A percentile compares a stretch with the other conserved stretches of the same genome.
phyloP scores from a whole-genome alignment of 2,113 vertebrate genomes.

The Psittacus erithacus region DNA sequence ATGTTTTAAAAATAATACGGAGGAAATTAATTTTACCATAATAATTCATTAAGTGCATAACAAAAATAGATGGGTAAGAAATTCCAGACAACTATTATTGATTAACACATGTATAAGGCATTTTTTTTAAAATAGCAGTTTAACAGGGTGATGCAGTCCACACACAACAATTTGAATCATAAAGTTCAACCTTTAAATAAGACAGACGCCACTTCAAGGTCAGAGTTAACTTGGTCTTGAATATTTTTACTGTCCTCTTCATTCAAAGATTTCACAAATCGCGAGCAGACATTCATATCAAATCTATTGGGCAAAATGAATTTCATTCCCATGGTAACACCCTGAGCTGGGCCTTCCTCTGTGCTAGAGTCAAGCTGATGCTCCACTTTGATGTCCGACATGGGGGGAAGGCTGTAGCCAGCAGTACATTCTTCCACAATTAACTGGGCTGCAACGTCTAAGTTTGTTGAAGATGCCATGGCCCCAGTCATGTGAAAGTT shows the following conservation, averaged over 20 bases:
- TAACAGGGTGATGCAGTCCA: not conserved
- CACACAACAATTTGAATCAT: conserved; percentile 46
- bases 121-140: not conserved
- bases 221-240: conserved; percentile 99
- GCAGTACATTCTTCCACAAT: conserved; percentile 85
- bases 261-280: conserved; percentile 97
- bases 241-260: conserved; percentile 99
- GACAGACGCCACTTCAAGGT: conserved; percentile 97
- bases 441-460: conserved; percentile 75
- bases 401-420: conserved; percentile 83
- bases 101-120: not conserved
- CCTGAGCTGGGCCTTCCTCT: conserved; percentile 82
- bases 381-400: conserved; percentile 89
- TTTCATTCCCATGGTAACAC: conserved; percentile 95
- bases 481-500: not conserved
- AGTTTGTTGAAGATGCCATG: conserved; percentile 75
- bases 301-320: conserved; percentile 97
- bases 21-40: not conserved
- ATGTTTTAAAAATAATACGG: not conserved
- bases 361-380: conserved; percentile 77
- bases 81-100: not conserved
- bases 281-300: conserved; percentile 99
- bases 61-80: not conserved
- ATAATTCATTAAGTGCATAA: not conserved
- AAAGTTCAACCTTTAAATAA: conserved; percentile 92